Percentiles rank a stretch among this genome's conserved stretches.
phyloP scores from a whole-genome alignment of 2,888 invertebrate species.

The Pristionchus fissidentatus region DNA sequence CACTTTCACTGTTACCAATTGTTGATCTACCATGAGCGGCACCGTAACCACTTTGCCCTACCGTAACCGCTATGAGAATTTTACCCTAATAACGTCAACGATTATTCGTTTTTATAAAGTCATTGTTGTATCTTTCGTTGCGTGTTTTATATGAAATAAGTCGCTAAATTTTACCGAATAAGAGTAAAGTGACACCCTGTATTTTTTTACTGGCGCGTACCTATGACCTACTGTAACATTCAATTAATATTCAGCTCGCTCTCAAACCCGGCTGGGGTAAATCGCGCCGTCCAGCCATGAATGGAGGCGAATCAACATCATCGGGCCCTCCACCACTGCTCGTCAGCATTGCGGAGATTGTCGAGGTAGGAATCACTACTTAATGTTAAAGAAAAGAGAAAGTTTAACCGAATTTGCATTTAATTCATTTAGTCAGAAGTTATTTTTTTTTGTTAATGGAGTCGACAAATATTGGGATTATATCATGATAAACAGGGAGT shows the following conservation, averaged over 20 bases:
- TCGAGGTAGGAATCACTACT: not conserved
- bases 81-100: too few relatives aligned
- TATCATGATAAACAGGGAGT: not conserved
- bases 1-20: too few relatives aligned
- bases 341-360: conserved; percentile 38
- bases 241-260: not conserved
- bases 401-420: not conserved
- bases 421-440: not conserved
- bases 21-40: too few relatives aligned
- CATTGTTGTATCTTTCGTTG: too few relatives aligned
- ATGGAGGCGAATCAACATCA: conserved; percentile 30
- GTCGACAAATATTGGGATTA: not conserved
- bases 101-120: too few relatives aligned
- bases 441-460: not conserved
- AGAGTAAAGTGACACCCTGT: too few relatives aligned
- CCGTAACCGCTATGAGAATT: too few relatives aligned
- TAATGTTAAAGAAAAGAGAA: not conserved
- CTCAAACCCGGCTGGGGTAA: conserved; percentile 3
- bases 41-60: too few relatives aligned
- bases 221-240: too few relatives aligned
- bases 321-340: conserved; percentile 30
- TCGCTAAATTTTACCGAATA: too few relatives aligned
- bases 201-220: too few relatives aligned
- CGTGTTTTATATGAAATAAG: too few relatives aligned
- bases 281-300: not conserved